Evolutionary conservation across 1,140 invertebrate genomes (phyloP).

Genomic region (Oedothorax gibbosus): DNA sequence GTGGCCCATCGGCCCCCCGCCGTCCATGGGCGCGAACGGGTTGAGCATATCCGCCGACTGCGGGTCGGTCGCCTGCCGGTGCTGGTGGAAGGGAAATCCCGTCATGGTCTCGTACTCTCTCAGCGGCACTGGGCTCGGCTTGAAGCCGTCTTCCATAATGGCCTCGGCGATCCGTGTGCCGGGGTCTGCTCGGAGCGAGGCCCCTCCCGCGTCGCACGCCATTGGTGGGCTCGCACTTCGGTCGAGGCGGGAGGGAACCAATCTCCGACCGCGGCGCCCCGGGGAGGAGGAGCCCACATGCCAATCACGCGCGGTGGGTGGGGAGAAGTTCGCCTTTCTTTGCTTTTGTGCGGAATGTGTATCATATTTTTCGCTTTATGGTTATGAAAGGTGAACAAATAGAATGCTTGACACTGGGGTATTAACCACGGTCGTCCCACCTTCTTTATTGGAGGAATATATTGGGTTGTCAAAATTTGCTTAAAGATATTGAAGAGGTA

Average conservation of each 20-base stretch:
- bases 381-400: too few relatives aligned
- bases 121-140: slow-evolving; percentile 39
- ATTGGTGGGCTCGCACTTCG: slow-evolving; percentile 25
- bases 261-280: slow-evolving; percentile 33
- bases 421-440: too few relatives aligned
- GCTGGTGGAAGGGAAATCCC: slow-evolving; percentile 46
- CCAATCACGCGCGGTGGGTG: slow-evolving; percentile 55
- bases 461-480: too few relatives aligned
- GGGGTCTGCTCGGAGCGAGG: background rate
- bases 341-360: too few relatives aligned
- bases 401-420: too few relatives aligned
- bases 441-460: too few relatives aligned
- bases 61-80: background rate
- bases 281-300: slow-evolving; percentile 45
- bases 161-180: background rate
- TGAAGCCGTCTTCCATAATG: slow-evolving; percentile 58
- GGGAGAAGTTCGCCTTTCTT: background rate
- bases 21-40: slow-evolving; percentile 25
- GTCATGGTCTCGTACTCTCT: slow-evolving; percentile 48
- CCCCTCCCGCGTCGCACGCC: background rate
- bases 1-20: slow-evolving; percentile 7
- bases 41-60: slow-evolving; percentile 45
- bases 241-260: slow-evolving; percentile 18
- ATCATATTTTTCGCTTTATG: too few relatives aligned
- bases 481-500: too few relatives aligned